Conservation (phyloP, 2,888 invertebrate genomes). For the Masnerella sp. region DNA sequence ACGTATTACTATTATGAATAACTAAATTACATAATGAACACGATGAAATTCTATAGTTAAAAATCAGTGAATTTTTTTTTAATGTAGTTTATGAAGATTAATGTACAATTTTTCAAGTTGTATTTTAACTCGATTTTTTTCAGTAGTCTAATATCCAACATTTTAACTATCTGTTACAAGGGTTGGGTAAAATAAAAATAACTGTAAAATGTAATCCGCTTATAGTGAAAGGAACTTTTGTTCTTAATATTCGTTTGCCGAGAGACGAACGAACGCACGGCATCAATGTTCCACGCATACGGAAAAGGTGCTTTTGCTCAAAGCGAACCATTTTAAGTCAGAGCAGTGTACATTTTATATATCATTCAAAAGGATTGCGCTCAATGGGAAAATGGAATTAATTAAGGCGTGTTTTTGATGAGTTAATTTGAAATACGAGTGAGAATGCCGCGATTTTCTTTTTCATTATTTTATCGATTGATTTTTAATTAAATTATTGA, state of each 20-base stretch:
- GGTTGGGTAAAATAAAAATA: slow-evolving; percentile 17
- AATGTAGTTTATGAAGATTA: too few species aligned
- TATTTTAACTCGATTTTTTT: slow-evolving; percentile 13
- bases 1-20: too few species aligned
- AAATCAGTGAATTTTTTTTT: too few species aligned
- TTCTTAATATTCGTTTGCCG: slow-evolving; percentile 18
- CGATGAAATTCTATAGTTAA: too few species aligned
- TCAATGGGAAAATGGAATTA: neutral
- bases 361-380: slow-evolving; percentile 19
- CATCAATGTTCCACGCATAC: slow-evolving; percentile 16
- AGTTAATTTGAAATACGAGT: neutral
- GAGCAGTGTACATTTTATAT: slow-evolving; percentile 11
- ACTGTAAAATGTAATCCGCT: slow-evolving; percentile 10
- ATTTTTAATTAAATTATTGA: too few species aligned
- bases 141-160: too few species aligned
- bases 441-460: too few species aligned
- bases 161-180: too few species aligned
- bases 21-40: too few species aligned
- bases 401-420: neutral
- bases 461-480: neutral
- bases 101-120: too few species aligned
- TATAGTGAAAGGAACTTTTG: slow-evolving; percentile 23
- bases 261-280: slow-evolving; percentile 6
- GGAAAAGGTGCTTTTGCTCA: slow-evolving; percentile 23
- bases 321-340: slow-evolving; percentile 23